Conservation (phyloP, 2,113 vertebrate genomes). For the Cyanoliseus patagonus region DNA sequence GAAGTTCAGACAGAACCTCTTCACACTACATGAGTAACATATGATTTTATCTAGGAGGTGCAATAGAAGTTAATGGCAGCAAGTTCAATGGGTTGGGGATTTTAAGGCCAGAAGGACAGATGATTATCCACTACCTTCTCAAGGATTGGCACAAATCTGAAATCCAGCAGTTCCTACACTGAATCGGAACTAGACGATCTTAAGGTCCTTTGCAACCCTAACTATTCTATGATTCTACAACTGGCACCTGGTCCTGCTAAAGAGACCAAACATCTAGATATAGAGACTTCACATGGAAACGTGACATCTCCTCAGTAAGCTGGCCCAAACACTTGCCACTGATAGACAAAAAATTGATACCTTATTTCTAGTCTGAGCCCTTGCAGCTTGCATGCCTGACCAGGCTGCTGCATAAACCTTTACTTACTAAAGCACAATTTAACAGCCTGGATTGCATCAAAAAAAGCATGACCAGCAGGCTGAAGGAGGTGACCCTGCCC, state of each 20-base stretch:
- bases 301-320: not conserved
- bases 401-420: not conserved
- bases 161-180: not conserved
- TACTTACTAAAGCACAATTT: not conserved
- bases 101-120: not conserved
- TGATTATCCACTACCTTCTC: not conserved
- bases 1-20: not conserved
- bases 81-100: not conserved
- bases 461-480: not conserved
- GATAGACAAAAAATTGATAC: not conserved
- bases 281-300: not conserved
- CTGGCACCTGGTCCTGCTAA: not conserved
- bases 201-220: too few relatives aligned
- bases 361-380: not conserved
- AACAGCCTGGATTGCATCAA: not conserved
- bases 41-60: not conserved
- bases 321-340: not conserved
- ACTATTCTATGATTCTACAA: not conserved
- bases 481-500: not conserved
- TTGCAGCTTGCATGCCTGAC: fast-evolving
- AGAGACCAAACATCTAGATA: not conserved
- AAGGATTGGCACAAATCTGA: not conserved
- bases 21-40: not conserved
- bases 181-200: not conserved
- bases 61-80: not conserved